A percentile compares a stretch with the other conserved stretches of the same genome.
These are phyloP conservation scores for Chinchilla lanigera DNA, from an alignment of 2,113 vertebrate genomes.

Conservation along the genomic window DNA sequence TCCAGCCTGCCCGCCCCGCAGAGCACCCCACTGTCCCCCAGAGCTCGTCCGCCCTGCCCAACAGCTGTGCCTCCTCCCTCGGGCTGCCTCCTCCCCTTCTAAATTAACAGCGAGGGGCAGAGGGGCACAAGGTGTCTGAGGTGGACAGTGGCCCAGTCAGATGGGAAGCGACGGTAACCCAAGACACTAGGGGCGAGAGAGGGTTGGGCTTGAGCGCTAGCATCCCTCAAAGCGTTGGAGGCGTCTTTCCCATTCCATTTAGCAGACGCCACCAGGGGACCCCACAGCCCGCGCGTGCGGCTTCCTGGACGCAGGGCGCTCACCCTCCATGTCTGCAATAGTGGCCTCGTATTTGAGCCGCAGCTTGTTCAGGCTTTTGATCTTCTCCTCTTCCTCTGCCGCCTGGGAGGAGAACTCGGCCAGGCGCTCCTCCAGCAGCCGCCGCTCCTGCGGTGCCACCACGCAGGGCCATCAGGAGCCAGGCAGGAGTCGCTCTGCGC, in stretches of 20 bases:
- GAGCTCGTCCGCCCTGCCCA: background rate
- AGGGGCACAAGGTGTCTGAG: background rate
- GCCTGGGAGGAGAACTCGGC: slow-evolving; percentile 91
- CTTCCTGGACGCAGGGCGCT: background rate
- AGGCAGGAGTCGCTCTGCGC: accelerated
- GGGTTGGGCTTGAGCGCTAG: background rate
- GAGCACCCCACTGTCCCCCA: background rate
- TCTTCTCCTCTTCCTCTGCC: slow-evolving; percentile 94
- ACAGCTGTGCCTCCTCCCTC: background rate
- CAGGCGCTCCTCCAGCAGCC: slow-evolving; percentile 92
- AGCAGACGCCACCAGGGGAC: accelerated
- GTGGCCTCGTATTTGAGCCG: slow-evolving; percentile 94
- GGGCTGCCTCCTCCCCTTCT: background rate
- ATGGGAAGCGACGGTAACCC: background rate
- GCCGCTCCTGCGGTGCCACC: slow-evolving; percentile 88
- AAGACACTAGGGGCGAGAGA: background rate
- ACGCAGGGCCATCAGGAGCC: background rate
- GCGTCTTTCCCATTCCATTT: background rate
- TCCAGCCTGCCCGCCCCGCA: background rate
- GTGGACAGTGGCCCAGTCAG: background rate
- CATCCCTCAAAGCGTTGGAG: background rate
- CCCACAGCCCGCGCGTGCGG: accelerated
- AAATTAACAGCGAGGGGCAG: background rate
- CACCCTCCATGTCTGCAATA: slow-evolving; percentile 94
- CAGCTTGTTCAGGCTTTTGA: slow-evolving; percentile 94